These are phyloP conservation scores for Forbesichthys papilliferus DNA, from an alignment of 2,113 vertebrate species.

Conservation along the genomic window DNA sequence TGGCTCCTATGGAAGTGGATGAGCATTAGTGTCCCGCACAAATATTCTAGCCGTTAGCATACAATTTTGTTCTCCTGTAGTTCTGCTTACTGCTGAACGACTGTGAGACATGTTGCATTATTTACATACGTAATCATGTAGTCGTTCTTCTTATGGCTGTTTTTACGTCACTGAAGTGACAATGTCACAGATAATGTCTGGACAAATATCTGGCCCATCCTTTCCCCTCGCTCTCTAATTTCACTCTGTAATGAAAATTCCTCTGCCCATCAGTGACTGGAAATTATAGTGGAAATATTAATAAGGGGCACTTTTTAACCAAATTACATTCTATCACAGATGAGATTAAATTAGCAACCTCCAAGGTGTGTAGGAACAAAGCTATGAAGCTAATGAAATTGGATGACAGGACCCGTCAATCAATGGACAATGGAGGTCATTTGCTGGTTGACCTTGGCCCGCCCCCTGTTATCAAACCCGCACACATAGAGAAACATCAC, in stretches of 20 bases:
- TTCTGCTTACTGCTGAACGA: slow-evolving; percentile 25
- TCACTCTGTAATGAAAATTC: slow-evolving; percentile 73
- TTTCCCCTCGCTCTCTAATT: slow-evolving; percentile 58
- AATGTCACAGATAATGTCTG: slow-evolving; percentile 43
- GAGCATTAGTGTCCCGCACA: slow-evolving; percentile 30
- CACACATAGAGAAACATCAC: slow-evolving; percentile 22
- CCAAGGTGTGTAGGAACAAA: slow-evolving; percentile 66
- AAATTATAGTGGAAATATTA: slow-evolving; percentile 77
- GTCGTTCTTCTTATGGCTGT: not conserved
- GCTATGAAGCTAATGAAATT: slow-evolving; percentile 71
- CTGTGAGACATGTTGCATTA: slow-evolving; percentile 7
- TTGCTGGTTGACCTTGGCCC: slow-evolving; percentile 45
- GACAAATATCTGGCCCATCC: slow-evolving; percentile 59
- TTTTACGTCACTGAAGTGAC: slow-evolving; percentile 38
- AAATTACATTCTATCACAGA: slow-evolving; percentile 74
- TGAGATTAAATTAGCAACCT: slow-evolving; percentile 74
- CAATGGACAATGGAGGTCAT: slow-evolving; percentile 58
- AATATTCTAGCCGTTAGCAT: slow-evolving; percentile 36
- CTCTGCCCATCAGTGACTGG: slow-evolving; percentile 65
- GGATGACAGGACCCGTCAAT: slow-evolving; percentile 72
- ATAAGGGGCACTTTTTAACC: slow-evolving; percentile 72
- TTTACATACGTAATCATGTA: slow-evolving; percentile 25
- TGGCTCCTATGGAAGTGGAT: slow-evolving; percentile 7
- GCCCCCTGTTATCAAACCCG: slow-evolving; percentile 47
- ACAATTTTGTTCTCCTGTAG: slow-evolving; percentile 30